These are phyloP conservation scores for Sphenodon punctatus DNA, from an alignment of 2,797 vertebrate species.

Conservation along the genomic window DNA sequence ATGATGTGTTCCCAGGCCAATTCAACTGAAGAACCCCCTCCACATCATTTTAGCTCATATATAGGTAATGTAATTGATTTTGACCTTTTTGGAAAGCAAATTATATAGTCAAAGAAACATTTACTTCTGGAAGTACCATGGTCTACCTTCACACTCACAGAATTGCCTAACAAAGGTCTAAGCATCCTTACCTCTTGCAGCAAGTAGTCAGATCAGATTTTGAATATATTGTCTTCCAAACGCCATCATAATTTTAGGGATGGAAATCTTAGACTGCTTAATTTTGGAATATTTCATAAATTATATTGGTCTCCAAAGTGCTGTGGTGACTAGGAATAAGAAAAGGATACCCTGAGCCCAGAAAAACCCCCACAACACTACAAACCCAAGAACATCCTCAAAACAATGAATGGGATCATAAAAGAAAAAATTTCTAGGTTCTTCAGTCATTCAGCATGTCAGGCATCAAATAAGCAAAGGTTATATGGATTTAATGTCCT, in stretches of 20 bases:
- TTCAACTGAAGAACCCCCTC: no score
- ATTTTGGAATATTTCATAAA: background rate
- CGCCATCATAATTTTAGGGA: rapidly evolving
- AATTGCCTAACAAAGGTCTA: background rate
- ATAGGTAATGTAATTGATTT: background rate
- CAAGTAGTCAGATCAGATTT: no score
- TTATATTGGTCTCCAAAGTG: background rate
- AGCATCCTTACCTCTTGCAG: background rate
- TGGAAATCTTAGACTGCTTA: background rate
- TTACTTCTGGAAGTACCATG: background rate
- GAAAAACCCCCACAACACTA: background rate
- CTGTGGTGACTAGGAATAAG: background rate
- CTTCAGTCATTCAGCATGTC: background rate
- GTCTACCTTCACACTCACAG: background rate
- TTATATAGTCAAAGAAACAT: background rate
- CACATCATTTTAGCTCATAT: no score
- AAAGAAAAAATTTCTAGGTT: background rate
- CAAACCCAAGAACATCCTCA: background rate
- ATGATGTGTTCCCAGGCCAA: background rate
- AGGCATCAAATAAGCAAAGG: background rate
- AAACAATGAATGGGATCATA: background rate
- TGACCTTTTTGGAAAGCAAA: background rate
- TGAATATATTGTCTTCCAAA: no score
- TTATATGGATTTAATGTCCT: background rate
- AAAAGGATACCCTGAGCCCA: background rate